Base-by-base conservation (phyloP, 2,888 invertebrate genomes). In the Coleophora deauratella region DNA sequence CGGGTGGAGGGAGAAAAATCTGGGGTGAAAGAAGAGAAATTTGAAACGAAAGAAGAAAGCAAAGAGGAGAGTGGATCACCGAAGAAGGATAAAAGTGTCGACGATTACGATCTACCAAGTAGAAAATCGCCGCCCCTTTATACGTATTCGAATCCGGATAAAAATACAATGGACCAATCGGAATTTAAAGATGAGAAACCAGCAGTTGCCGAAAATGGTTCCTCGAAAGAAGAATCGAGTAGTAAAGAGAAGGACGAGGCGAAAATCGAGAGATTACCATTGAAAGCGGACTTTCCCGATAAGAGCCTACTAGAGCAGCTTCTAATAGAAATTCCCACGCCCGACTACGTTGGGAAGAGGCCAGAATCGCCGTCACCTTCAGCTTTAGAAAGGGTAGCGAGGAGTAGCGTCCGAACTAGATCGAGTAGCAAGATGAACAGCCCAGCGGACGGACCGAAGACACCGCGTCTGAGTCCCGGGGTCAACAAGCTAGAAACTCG, bases 301-400 rank as follows among this genome's bases (percentile, higher is more conserved):
- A 89, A 89, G 57, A 91, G 91, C 40, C 66, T 92, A 37, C 77
- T 93, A 33, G 93, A 94, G 61, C 94, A 95, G 65, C 87, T 95
- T 55, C 87, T 94, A 1, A 95, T 95, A 55, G 95, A 95, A 69
- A 95, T 95, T 55, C 95, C 95, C 3, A 82, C 88, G 46, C 75
- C 85, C 27, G 87, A 88, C 38, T 86, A 85, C 54, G 72, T 73
- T 40, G 87, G 82, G 46, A 89, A 87, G 60, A 59, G 79, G 55
- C 66, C 77, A 1, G 77, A 72, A 49, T 84, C 86, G 2, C 77
- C 82, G 0, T 86, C 86, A 3, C 87, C 86, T 13, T 81, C 84
- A 1, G 72, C 82, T 15, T 55, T 82, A 1, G 86, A 86, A 46
- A 63, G 81, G 9, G 81, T 78, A 33, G 74, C 79, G 35, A 72